phyloP scores from a whole-genome alignment of 1,140 invertebrate species.

The Bombus picipes region DNA sequence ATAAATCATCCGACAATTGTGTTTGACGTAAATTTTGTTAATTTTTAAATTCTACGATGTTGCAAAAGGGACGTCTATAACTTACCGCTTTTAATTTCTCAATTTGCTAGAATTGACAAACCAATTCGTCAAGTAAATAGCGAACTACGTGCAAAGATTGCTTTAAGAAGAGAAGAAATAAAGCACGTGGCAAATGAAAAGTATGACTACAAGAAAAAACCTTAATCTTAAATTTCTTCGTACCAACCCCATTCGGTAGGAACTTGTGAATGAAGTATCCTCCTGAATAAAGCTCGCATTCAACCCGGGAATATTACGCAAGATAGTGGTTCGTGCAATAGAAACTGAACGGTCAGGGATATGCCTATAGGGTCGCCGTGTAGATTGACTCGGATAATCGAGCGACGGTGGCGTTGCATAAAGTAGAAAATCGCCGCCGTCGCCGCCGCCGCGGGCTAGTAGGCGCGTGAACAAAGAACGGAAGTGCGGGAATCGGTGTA shows the following conservation, averaged over 20 bases:
- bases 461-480: slow-evolving; percentile 59
- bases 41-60: neutral
- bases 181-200: neutral
- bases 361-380: neutral
- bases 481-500: slow-evolving; percentile 60
- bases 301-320: neutral
- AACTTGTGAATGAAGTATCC: neutral
- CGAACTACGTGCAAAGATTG: neutral
- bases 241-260: neutral
- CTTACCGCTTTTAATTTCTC: too few relatives aligned
- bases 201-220: neutral
- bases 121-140: too few relatives aligned
- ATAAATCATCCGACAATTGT: neutral
- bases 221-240: neutral
- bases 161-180: too few relatives aligned
- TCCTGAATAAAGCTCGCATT: neutral
- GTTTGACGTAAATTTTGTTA: neutral
- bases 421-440: slow-evolving; percentile 37
- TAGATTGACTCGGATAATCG: slow-evolving; percentile 50
- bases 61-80: neutral
- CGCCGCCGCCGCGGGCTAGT: neutral
- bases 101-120: too few relatives aligned
- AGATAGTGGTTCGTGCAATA: neutral
- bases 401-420: slow-evolving; percentile 19
- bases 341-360: neutral